These are phyloP conservation scores for Eclectus roratus DNA, from an alignment of 2,113 vertebrate genomes.

Conservation along the genomic window DNA sequence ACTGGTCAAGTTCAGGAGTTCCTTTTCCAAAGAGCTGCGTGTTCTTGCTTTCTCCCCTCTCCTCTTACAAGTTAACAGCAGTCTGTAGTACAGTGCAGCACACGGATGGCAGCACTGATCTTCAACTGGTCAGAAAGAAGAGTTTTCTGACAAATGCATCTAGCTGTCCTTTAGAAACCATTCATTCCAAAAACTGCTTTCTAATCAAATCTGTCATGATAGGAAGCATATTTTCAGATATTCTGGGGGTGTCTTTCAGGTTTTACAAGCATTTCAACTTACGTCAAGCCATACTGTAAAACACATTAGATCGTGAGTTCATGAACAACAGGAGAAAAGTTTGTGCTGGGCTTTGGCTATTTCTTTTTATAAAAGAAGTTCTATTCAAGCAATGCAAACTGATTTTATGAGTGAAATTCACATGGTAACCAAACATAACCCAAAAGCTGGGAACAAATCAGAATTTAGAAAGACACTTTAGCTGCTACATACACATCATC, in stretches of 20 bases:
- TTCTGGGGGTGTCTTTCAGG: neutral
- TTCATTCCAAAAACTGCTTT: neutral
- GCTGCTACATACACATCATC: neutral
- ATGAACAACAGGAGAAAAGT: neutral
- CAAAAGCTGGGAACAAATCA: neutral
- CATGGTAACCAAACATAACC: neutral
- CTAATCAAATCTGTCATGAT: too few species aligned
- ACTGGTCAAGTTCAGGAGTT: too few species aligned
- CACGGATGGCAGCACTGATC: rapidly evolving
- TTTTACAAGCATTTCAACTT: neutral
- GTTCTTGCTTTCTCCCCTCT: too few species aligned
- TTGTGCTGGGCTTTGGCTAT: neutral
- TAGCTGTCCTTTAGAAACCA: neutral
- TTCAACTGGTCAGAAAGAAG: neutral
- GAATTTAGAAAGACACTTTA: neutral
- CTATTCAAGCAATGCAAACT: neutral
- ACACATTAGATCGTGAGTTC: neutral
- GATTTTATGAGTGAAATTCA: neutral
- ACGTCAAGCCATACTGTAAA: neutral
- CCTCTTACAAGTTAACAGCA: neutral
- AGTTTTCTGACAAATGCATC: neutral
- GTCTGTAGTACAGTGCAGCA: neutral
- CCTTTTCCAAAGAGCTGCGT: too few species aligned
- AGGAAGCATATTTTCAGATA: neutral
- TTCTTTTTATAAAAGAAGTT: neutral